Percentiles rank a stretch among this genome's conserved stretches.
These are phyloP conservation scores for Cotesia glomerata DNA, from an alignment of 1,140 invertebrate genomes.

Conservation along the genomic window DNA sequence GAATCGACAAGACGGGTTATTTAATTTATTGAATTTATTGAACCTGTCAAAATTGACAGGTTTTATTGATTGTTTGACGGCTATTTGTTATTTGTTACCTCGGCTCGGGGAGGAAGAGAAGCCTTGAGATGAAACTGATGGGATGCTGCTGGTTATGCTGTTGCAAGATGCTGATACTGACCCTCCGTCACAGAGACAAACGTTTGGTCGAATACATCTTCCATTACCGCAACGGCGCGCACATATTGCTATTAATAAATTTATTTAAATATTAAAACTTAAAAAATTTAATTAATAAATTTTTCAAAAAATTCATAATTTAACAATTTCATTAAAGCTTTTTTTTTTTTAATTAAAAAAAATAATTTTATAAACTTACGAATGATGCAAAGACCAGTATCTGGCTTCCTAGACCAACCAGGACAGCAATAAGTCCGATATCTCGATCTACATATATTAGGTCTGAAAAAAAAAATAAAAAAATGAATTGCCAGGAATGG, in stretches of 20 bases:
- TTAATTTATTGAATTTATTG: not conserved
- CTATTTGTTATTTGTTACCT: not conserved
- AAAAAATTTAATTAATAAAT: too few relatives aligned
- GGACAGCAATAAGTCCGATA: conserved; percentile 79
- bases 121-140: not conserved
- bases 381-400: conserved; percentile 77
- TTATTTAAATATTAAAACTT: conserved; percentile 20
- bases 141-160: not conserved
- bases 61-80: not conserved
- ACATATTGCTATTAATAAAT: conserved; percentile 69
- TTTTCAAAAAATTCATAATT: not conserved
- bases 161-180: conserved; percentile 64
- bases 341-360: conserved; percentile 20
- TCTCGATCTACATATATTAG: conserved; percentile 78
- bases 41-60: not conserved
- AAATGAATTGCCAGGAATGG: not conserved
- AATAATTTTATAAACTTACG: conserved; percentile 70
- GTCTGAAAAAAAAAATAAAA: conserved; percentile 64
- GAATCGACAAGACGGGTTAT: conserved; percentile 15
- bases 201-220: conserved; percentile 80
- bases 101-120: not conserved
- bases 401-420: conserved; percentile 77
- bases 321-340: not conserved
- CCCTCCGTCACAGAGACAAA: conserved; percentile 78
- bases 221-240: conserved; percentile 74